Conservation (phyloP, 2,888 invertebrate species). For the Gerris lacustris region DNA sequence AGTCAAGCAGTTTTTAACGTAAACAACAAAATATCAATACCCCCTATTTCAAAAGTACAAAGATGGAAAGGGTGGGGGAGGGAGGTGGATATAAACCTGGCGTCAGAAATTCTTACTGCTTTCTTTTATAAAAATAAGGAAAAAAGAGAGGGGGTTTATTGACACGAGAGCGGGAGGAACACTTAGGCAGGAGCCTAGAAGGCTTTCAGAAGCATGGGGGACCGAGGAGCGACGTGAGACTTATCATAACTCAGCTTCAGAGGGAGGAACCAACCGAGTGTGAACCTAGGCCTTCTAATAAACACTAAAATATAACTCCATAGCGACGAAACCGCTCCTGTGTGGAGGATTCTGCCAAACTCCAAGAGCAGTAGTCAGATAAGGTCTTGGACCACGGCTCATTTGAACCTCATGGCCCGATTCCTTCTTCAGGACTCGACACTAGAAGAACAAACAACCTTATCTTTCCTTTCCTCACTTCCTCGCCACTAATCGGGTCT, state of each 20-base stretch:
- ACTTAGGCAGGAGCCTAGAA: background rate
- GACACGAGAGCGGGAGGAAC: slow-evolving; percentile 1
- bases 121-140: slow-evolving; percentile 5
- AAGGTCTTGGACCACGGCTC: background rate
- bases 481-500: background rate
- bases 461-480: background rate
- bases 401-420: slow-evolving; percentile 5
- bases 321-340: background rate
- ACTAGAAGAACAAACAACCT: slow-evolving; percentile 5
- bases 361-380: background rate
- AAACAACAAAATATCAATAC: background rate
- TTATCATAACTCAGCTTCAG: background rate
- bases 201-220: background rate
- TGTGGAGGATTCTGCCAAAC: background rate
- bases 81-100: background rate
- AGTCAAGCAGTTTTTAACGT: background rate
- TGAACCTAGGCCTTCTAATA: slow-evolving; percentile 5
- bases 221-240: background rate
- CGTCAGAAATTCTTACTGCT: slow-evolving; percentile 1
- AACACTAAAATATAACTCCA: slow-evolving; percentile 5
- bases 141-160: background rate
- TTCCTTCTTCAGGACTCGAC: background rate
- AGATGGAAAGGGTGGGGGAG: background rate
- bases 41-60: background rate
- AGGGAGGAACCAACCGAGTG: background rate